phyloP scores from a whole-genome alignment of 2,797 vertebrate genomes.

The Kryptopterus vitreolus region DNA sequence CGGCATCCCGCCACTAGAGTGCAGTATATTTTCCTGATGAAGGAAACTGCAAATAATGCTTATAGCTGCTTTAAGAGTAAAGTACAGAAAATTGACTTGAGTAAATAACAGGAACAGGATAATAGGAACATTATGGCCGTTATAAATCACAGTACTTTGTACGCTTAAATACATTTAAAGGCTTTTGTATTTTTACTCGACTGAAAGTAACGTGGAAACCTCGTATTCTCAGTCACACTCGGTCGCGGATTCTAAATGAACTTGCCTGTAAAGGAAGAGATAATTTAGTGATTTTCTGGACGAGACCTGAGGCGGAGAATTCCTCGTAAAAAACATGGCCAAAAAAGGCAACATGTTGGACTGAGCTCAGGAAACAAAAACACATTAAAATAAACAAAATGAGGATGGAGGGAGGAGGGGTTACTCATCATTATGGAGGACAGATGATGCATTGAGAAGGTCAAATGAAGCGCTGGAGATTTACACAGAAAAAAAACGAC shows the following conservation, averaged over 20 bases:
- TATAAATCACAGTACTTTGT: too few species aligned
- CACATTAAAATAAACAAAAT: constrained; percentile 17
- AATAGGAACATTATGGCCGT: too few species aligned
- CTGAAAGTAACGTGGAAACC: too few species aligned
- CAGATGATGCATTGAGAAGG: constrained; percentile 14
- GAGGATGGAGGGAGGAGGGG: not conserved
- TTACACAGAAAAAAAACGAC: not conserved
- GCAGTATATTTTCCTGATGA: too few species aligned
- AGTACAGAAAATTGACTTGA: too few species aligned
- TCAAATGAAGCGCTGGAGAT: not conserved
- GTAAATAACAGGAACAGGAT: too few species aligned
- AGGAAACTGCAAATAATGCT: too few species aligned
- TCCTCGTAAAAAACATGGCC: constrained; percentile 3
- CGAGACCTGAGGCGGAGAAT: constrained; percentile 8
- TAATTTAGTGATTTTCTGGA: not conserved
- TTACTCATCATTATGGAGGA: not conserved
- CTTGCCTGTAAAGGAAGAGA: not conserved
- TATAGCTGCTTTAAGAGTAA: not conserved
- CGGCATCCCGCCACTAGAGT: too few species aligned
- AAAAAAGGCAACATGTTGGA: constrained; percentile 1
- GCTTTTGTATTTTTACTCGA: too few species aligned
- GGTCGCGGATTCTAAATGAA: too few species aligned
- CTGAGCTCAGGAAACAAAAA: constrained; percentile 43
- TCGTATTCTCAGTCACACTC: too few species aligned
- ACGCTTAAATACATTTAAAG: too few species aligned